Conservation (phyloP, 2,113 vertebrate genomes). For the Dicaeum eximium region DNA sequence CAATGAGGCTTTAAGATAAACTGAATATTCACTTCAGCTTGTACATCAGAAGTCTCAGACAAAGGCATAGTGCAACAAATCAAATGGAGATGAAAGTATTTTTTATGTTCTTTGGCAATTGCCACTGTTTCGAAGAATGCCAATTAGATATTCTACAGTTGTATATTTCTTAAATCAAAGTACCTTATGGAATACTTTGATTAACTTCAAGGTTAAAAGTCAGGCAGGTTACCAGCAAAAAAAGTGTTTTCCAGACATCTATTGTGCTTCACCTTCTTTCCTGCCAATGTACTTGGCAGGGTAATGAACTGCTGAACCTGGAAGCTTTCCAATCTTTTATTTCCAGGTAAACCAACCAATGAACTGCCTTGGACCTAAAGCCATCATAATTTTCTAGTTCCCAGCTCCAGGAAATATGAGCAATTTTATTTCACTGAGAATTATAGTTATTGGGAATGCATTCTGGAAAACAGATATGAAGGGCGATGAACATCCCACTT, state of each 20-base stretch:
- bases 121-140: background rate
- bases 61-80: background rate
- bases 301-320: background rate
- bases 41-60: background rate
- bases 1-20: background rate
- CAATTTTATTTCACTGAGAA: background rate
- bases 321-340: background rate
- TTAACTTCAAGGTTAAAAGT: slow-evolving; percentile 1
- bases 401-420: background rate
- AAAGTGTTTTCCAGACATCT: background rate
- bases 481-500: background rate
- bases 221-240: background rate
- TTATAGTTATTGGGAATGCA: background rate
- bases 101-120: background rate
- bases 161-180: background rate
- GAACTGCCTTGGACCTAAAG: background rate
- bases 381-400: background rate
- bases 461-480: background rate
- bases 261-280: background rate
- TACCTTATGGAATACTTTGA: background rate
- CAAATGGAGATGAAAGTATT: background rate
- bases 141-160: background rate
- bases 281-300: background rate
- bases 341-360: background rate
- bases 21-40: background rate